Percentiles rank a stretch among this genome's conserved stretches.
phyloP scores from a whole-genome alignment of 2,797 vertebrate genomes.

The Cuniculus paca region DNA sequence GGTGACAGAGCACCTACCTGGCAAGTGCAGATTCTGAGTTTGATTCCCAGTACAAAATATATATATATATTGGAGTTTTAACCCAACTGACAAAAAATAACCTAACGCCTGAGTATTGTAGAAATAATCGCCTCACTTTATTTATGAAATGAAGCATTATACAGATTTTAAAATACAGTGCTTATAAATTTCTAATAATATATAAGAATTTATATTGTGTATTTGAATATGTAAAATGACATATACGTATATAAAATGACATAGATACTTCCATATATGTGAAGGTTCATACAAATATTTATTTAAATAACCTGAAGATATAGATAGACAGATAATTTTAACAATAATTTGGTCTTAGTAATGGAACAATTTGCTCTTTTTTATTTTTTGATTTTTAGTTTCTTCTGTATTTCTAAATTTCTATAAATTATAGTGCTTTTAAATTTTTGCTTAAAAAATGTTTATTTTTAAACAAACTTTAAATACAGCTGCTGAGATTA shows the following conservation, averaged over 20 bases:
- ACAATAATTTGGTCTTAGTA: not conserved
- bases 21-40: no score
- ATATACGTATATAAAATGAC: not conserved
- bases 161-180: not conserved
- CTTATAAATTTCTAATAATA: not conserved
- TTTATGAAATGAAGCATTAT: not conserved
- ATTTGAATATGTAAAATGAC: not conserved
- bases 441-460: not conserved
- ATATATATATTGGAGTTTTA: not conserved
- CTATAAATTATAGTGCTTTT: not conserved
- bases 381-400: not conserved
- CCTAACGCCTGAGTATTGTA: not conserved
- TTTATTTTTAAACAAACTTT: not conserved
- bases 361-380: not conserved
- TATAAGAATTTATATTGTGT: not conserved
- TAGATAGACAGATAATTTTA: not conserved
- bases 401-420: not conserved
- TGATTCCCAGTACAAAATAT: no score
- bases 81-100: not conserved
- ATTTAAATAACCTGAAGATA: not conserved
- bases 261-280: not conserved
- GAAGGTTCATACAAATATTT: not conserved
- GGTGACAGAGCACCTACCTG: no score
- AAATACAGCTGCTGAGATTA: not conserved
- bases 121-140: not conserved